Evolutionary conservation across 1,140 invertebrate genomes (phyloP).

Genomic region (Steinernema khuongi): DNA sequence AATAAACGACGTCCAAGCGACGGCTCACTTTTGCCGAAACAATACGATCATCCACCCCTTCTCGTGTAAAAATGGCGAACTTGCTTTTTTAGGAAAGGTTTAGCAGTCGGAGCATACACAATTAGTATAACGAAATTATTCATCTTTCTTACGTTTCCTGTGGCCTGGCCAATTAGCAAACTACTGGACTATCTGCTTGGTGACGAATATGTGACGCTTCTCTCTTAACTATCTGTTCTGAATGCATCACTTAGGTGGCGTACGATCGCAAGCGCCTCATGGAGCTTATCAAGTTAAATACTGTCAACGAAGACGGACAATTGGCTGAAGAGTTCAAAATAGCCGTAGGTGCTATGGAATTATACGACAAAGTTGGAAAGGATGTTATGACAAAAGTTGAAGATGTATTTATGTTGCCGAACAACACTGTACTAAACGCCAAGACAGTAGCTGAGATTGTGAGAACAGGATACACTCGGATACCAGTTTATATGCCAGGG

Average conservation of each 20-base stretch:
- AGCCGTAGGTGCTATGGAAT: conserved; percentile 61
- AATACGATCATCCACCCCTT: no score
- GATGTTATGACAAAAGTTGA: conserved; percentile 61
- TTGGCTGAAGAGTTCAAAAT: conserved; percentile 62
- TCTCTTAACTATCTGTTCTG: background rate
- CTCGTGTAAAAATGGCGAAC: conserved; percentile 14
- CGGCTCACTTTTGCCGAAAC: no score
- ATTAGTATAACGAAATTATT: conserved; percentile 84
- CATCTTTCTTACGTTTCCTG: conserved; percentile 83
- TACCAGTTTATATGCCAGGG: conserved; percentile 77
- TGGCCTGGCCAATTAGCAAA: conserved; percentile 84
- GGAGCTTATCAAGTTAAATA: conserved; percentile 77
- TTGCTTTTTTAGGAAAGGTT: conserved; percentile 69
- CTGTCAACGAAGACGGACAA: conserved; percentile 45
- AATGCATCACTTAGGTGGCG: conserved; percentile 21
- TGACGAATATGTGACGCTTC: conserved; percentile 65
- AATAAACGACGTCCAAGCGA: no score
- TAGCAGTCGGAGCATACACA: conserved; percentile 87
- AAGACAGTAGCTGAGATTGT: conserved; percentile 85
- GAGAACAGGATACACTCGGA: conserved; percentile 81
- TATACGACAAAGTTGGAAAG: conserved; percentile 60
- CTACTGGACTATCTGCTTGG: conserved; percentile 84
- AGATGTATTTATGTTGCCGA: conserved; percentile 40
- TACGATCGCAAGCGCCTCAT: conserved; percentile 90
- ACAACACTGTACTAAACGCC: conserved; percentile 39